Evolutionary conservation across 1,140 invertebrate species (phyloP).

Genomic region (Acyrthosiphon pisum): DNA sequence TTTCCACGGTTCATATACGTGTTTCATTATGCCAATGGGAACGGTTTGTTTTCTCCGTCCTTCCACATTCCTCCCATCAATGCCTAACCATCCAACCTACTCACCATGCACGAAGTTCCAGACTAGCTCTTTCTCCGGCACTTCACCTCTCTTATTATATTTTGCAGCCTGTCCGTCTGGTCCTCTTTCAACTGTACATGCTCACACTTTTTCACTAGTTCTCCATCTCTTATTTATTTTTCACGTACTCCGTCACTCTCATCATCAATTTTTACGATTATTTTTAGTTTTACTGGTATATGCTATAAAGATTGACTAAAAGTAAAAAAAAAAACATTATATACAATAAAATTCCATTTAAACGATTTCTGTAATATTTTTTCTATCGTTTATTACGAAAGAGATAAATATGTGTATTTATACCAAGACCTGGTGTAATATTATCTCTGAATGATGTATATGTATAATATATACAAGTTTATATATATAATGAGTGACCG

Average conservation of each 20-base stretch:
- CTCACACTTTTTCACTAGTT: no score
- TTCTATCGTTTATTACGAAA: background rate
- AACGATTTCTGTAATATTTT: conserved; percentile 42
- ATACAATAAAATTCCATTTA: conserved; percentile 11
- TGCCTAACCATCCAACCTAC: background rate
- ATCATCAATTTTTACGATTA: background rate
- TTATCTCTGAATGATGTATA: conserved; percentile 28
- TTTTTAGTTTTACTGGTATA: background rate
- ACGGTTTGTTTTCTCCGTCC: conserved; percentile 37
- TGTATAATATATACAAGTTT: background rate
- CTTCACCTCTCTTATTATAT: background rate
- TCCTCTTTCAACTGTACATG: background rate
- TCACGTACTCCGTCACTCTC: background rate
- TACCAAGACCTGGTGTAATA: background rate
- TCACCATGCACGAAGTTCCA: background rate
- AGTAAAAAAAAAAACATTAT: background rate
- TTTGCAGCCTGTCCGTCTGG: background rate
- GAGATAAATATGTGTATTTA: background rate
- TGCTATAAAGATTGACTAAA: background rate
- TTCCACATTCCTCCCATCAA: background rate
- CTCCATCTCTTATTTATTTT: background rate
- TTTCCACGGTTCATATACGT: conserved; percentile 51
- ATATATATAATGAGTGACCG: background rate
- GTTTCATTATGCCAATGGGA: conserved; percentile 56
- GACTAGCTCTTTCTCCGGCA: background rate